Percentiles rank a stretch among this genome's conserved stretches.
These are phyloP conservation scores for Galerucella calmariensis DNA, from an alignment of 2,888 invertebrate species.

Conservation along the genomic window DNA sequence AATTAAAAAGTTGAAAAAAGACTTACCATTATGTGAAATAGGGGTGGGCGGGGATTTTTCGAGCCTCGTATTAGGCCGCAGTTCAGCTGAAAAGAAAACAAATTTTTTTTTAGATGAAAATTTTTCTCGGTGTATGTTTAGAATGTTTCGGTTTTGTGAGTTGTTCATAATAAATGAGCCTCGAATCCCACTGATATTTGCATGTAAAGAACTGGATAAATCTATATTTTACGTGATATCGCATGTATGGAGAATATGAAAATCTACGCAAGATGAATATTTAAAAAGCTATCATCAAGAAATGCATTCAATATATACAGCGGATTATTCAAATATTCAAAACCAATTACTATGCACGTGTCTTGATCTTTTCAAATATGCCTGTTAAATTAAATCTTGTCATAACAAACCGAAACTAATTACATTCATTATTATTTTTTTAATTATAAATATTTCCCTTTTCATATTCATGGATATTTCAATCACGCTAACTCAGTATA, in stretches of 20 bases:
- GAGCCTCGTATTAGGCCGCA: slow-evolving; percentile 67
- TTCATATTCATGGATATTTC: not conserved
- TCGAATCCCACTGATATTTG: slow-evolving; percentile 55
- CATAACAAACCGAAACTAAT: not conserved
- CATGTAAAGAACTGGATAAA: slow-evolving; percentile 53
- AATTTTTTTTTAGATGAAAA: not conserved
- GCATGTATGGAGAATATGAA: slow-evolving; percentile 58
- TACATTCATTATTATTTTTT: not conserved
- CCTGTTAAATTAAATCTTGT: not conserved
- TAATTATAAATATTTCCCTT: not conserved
- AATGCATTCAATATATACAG: slow-evolving; percentile 50
- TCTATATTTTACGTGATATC: slow-evolving; percentile 58
- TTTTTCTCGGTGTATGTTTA: slow-evolving; percentile 1
- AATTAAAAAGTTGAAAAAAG: not conserved
- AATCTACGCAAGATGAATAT: slow-evolving; percentile 57
- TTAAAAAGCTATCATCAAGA: slow-evolving; percentile 55
- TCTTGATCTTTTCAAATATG: slow-evolving; percentile 41
- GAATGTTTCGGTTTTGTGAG: slow-evolving; percentile 13
- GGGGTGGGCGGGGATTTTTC: slow-evolving; percentile 85
- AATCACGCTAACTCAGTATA: too few relatives aligned
- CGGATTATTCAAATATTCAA: slow-evolving; percentile 59
- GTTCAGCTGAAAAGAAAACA: slow-evolving; percentile 68
- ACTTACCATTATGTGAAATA: slow-evolving; percentile 77
- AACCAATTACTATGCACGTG: slow-evolving; percentile 55
- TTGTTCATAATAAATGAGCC: slow-evolving; percentile 37